Evolutionary conservation across 2,888 invertebrate species (phyloP), one percentile per base, ranked within the genome.

Genomic region (Bedellia somnulentella): DNA sequence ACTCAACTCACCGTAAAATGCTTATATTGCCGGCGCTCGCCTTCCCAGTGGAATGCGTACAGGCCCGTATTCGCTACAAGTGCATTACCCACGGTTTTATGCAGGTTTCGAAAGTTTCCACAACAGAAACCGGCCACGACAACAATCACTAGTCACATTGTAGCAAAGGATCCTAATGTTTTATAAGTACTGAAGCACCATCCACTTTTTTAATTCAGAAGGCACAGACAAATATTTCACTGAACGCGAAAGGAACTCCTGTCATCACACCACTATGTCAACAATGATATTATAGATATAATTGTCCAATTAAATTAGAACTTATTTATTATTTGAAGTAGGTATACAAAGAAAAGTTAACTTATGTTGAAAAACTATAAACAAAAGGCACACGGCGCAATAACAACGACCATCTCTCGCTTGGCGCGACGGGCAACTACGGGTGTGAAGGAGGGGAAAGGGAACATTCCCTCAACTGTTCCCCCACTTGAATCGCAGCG

Each of bases 91-190:
- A 66, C 66, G 61, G 62, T 70, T 66, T 66, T 66, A 68, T 68
- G 63, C 67, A 68, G 66, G 64, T 68, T 73, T 67, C 59, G 70
- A 71, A 73, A 71, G 68, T 71, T 66, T 67, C 66, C 71, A 59
- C 51, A 51, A 58, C 57, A 62, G 64, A 70, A 75, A 71, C 71
- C 66, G 61, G 73, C 66, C 63, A 64, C 66, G 68, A 67, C 70
- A 70, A 73, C 73, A 75, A 71, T 73, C 71, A 73, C 73, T 71
- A 66, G 59, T 64, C 58, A 66, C 68, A 71, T 60, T 62, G 9
- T 32, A 34, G 29, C 30, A 37, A 32, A 31, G 15, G 26, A 37
- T 37, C 35, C 32, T 31, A 32, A 3, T 21, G 29, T 29, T 29
- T 26, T 10, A 26, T n/a, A n/a, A n/a, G n/a, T n/a, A n/a, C n/a